phyloP scores from a whole-genome alignment of 2,797 vertebrate species.

The Cheirogaleus major region DNA sequence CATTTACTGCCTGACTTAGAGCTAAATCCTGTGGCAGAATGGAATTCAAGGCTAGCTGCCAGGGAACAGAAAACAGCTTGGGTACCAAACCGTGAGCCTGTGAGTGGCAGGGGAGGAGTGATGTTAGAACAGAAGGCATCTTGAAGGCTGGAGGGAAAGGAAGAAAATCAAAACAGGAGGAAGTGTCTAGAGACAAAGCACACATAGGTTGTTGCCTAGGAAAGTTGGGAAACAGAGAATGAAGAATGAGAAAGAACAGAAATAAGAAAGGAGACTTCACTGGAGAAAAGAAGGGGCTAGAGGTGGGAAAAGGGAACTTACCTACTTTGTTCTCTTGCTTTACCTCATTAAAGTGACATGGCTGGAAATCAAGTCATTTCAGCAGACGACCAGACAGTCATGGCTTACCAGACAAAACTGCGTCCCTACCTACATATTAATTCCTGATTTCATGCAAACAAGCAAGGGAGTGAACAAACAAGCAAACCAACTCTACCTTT shows the following conservation, averaged over 20 bases:
- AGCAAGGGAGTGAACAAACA: not conserved
- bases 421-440: not conserved
- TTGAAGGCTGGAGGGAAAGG: not conserved
- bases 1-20: constrained; percentile 64
- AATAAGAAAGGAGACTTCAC: not conserved
- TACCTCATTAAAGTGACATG: not conserved
- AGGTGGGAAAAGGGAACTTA: not conserved
- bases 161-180: not conserved
- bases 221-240: not conserved
- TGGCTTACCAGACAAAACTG: not conserved
- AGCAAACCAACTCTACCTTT: not conserved
- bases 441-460: not conserved
- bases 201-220: not conserved
- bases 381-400: not conserved
- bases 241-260: not conserved
- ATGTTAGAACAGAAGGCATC: constrained; percentile 3
- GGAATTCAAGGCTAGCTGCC: constrained; percentile 6
- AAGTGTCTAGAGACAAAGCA: not conserved
- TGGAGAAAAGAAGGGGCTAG: not conserved
- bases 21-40: constrained; percentile 54
- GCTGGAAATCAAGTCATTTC: not conserved
- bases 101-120: not conserved
- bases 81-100: not conserved
- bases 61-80: constrained; percentile 49
- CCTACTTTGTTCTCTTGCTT: not conserved